Percentiles rank a stretch among this genome's conserved stretches.
phyloP scores from a whole-genome alignment of 2,113 vertebrate species.

The Marmota monax region DNA sequence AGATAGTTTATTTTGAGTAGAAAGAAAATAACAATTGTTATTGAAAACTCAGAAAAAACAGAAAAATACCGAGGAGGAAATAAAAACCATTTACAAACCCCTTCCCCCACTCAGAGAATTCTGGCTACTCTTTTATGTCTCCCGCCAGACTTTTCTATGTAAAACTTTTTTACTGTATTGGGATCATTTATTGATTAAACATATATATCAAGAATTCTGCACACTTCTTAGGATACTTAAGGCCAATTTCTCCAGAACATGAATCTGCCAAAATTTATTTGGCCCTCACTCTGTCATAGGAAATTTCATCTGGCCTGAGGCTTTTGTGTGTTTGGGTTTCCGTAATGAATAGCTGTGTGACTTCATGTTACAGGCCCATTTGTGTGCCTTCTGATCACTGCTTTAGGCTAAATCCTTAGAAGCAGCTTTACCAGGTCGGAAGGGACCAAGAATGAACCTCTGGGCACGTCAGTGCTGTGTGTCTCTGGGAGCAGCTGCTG shows the following conservation, averaged over 20 bases:
- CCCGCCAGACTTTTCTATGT: no score
- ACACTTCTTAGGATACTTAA: not conserved
- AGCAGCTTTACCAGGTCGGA: not conserved
- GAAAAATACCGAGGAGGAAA: not conserved
- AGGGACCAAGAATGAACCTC: no score
- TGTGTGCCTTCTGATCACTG: not conserved
- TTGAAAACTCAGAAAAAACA: not conserved
- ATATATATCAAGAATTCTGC: not conserved
- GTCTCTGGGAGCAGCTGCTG: accelerated
- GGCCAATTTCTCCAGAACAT: accelerated
- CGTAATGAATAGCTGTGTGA: not conserved
- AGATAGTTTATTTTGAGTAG: not conserved
- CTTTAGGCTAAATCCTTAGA: not conserved
- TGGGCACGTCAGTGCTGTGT: not conserved
- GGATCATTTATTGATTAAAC: not conserved
- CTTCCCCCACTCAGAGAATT: no score
- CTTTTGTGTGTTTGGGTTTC: not conserved
- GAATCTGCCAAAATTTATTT: not conserved
- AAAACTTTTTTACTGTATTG: not conserved
- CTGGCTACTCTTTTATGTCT: not conserved
- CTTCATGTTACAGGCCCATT: not conserved
- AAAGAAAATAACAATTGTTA: not conserved
- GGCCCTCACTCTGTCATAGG: accelerated
- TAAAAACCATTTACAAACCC: not conserved
- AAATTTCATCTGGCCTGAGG: not conserved